A percentile compares a stretch with the other conserved stretches of the same genome.
Conservation (phyloP, 2,113 vertebrate genomes). For the Climacteris rufus region DNA sequence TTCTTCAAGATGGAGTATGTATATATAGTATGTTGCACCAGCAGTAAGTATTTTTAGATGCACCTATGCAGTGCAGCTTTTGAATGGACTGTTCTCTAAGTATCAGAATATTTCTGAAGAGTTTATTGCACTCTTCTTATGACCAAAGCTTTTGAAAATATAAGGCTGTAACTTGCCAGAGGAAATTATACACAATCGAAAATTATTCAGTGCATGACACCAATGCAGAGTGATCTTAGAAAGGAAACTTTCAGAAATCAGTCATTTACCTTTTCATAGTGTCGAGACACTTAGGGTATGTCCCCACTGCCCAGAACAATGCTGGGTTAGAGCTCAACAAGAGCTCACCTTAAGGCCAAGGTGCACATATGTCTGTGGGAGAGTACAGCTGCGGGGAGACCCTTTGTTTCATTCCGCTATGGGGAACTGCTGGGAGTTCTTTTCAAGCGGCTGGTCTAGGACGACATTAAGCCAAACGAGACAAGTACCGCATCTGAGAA, state of each 20-base stretch:
- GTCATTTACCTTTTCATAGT: neutral
- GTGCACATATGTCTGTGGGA: accelerated
- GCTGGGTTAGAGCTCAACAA: accelerated
- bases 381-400: neutral
- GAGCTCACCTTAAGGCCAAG: neutral
- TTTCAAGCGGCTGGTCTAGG: too few species aligned
- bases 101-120: neutral
- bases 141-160: neutral
- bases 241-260: neutral
- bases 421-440: too few species aligned
- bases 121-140: neutral
- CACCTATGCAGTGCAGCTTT: neutral
- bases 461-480: too few species aligned
- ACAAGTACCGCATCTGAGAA: too few species aligned
- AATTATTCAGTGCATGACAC: neutral
- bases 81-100: neutral
- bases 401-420: too few species aligned
- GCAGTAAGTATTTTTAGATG: slow-evolving; percentile 11
- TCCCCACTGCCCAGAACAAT: too few species aligned
- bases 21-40: neutral
- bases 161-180: neutral
- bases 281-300: neutral
- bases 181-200: neutral
- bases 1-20: neutral
- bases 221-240: neutral